Percentiles rank a stretch among this genome's conserved stretches.
Conservation (phyloP, 1,140 invertebrate species). For the Hylaeus anthracinus region DNA sequence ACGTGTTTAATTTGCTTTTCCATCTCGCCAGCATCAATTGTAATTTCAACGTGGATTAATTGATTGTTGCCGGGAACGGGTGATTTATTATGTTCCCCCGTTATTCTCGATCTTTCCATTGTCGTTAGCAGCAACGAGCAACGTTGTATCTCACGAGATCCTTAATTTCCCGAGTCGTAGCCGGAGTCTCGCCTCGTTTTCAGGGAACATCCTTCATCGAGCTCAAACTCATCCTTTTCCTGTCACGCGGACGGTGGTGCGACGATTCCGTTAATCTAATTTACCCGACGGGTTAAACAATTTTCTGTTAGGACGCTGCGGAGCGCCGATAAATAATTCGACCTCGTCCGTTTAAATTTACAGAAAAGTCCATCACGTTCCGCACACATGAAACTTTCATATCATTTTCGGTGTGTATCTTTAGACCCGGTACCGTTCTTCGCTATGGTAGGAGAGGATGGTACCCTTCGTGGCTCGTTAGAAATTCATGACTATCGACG, state of each 20-base stretch:
- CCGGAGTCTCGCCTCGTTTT: background rate
- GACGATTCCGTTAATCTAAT: conserved; percentile 13
- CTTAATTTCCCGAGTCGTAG: background rate
- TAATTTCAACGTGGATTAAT: conserved; percentile 32
- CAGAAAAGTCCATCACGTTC: conserved; percentile 38
- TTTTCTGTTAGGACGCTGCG: background rate
- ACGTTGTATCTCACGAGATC: background rate
- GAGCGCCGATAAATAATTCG: conserved; percentile 21
- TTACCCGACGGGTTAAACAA: conserved; percentile 23
- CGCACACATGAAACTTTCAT: conserved; percentile 31
- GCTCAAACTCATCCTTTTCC: background rate
- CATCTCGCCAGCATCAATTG: conserved; percentile 17
- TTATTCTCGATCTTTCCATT: conserved; percentile 30
- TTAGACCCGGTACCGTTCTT: background rate
- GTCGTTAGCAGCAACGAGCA: conserved; percentile 25
- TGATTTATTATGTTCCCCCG: conserved; percentile 42
- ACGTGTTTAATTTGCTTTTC: too few relatives aligned
- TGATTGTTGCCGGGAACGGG: conserved; percentile 33
- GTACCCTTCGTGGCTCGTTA: conserved; percentile 10
- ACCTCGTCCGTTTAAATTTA: conserved; percentile 41
- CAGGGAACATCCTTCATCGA: conserved; percentile 9
- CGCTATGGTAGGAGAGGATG: background rate
- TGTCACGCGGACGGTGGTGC: too few relatives aligned
- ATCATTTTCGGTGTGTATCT: conserved; percentile 13
- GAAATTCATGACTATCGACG: conserved; percentile 40